Evolutionary conservation across 1,140 invertebrate genomes (phyloP).

Genomic region (Globodera rostochiensis): DNA sequence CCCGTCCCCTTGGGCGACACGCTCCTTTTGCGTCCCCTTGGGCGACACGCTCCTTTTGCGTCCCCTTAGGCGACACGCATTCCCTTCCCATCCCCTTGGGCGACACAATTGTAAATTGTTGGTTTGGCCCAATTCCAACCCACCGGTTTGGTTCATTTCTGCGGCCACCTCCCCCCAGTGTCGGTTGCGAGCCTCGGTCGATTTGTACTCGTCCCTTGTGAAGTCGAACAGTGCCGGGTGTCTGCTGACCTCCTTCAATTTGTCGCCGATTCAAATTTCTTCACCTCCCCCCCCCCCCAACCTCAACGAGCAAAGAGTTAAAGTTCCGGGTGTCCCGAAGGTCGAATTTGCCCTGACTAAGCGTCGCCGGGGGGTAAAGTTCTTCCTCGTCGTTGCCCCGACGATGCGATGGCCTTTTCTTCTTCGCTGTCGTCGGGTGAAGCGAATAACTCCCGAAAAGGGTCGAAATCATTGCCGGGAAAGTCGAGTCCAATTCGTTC

Average conservation of each 20-base stretch:
- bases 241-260: slow-evolving; percentile 25
- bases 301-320: not conserved
- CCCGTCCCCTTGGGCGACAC: too few species aligned
- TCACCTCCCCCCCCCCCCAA: not conserved
- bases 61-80: too few species aligned
- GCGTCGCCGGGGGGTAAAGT: not conserved
- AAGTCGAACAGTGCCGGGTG: slow-evolving; percentile 38
- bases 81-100: too few species aligned
- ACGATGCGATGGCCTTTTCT: slow-evolving; percentile 8
- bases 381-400: slow-evolving; percentile 11
- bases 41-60: too few species aligned
- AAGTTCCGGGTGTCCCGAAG: not conserved
- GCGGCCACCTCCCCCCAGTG: slow-evolving; percentile 34
- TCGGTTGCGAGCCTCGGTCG: slow-evolving; percentile 30
- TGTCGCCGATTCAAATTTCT: not conserved
- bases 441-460: not conserved
- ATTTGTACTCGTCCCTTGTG: slow-evolving; percentile 32
- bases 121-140: not conserved
- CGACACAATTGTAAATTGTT: not conserved
- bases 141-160: slow-evolving; percentile 18
- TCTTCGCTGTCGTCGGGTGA: not conserved
- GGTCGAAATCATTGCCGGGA: not conserved
- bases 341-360: not conserved
- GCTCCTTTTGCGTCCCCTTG: too few species aligned
- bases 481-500: not conserved